Evolutionary conservation across 2,888 invertebrate genomes (phyloP).

Genomic region (Phyllotreta striolata): DNA sequence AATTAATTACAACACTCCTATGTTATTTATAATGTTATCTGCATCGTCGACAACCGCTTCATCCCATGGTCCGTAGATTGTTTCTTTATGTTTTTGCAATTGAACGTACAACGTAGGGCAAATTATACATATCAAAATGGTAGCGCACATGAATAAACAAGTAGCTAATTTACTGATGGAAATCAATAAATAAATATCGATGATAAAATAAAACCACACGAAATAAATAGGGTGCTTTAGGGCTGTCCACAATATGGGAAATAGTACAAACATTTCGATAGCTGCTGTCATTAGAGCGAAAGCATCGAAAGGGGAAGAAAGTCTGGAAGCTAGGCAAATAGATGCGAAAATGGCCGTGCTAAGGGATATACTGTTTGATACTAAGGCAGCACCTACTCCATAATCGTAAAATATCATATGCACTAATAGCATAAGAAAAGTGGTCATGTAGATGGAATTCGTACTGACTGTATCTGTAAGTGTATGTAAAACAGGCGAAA

Average conservation of each 20-base stretch:
- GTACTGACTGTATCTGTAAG: constrained; percentile 96
- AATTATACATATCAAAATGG: constrained; percentile 72
- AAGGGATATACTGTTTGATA: constrained; percentile 89
- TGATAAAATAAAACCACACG: constrained; percentile 64
- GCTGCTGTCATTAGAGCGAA: constrained; percentile 90
- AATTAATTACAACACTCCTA: too few species aligned
- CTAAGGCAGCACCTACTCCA: constrained; percentile 84
- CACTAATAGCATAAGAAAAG: constrained; percentile 84
- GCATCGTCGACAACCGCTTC: constrained; percentile 83
- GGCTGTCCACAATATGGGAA: constrained; percentile 79
- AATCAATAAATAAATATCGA: constrained; percentile 65
- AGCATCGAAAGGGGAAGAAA: constrained; percentile 86
- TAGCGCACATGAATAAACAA: constrained; percentile 67
- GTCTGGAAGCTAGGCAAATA: constrained; percentile 91
- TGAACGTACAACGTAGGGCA: constrained; percentile 80
- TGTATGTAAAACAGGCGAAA: constrained; percentile 92
- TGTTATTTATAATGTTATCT: constrained; percentile 59
- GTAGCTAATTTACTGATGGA: constrained; percentile 67
- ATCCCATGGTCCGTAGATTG: constrained; percentile 98
- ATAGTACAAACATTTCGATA: constrained; percentile 87
- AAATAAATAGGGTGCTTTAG: constrained; percentile 67
- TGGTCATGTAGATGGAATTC: constrained; percentile 95
- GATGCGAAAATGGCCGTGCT: constrained; percentile 96
- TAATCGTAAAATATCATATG: constrained; percentile 95
- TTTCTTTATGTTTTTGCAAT: constrained; percentile 84